Base-by-base conservation (phyloP, 2,888 invertebrate species). In the Epinotia nisella region DNA sequence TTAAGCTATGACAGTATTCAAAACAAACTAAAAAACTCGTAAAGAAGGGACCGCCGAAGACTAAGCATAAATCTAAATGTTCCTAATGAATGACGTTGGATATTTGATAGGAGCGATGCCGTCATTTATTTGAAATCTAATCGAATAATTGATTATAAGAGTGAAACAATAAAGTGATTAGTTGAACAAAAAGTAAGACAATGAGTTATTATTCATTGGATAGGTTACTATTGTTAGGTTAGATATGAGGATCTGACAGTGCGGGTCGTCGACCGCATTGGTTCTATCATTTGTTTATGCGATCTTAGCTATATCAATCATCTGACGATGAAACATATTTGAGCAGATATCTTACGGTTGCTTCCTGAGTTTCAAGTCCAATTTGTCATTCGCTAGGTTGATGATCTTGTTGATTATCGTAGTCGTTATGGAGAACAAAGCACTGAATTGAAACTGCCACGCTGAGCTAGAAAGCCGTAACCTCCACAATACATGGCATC, bases 111-210 rank as follows among this genome's bases (percentile, higher is more conserved):
- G 87, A 89, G 81, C 80, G 83, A 81, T 83, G 82, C 87, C 86
- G 90, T 87, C 90, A 85, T 89, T 89, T 90, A 90, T 90, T 87
- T 85, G 89, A 88, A 90, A 92, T 86, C 86, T 90, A 92, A 93
- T 90, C 90, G 91, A 92, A 88, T 93, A 93, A 93, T 93, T 93
- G 93, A 93, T 93, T 93, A 91, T 88, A 89, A 86, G 87, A 90
- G 85, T 85, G 85, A 89, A 93, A 93, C 93, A 93, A 93, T 93
- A 90, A 91, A 93, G 91, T 92, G 92, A 93, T 93, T 93, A 93
- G 92, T 91, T 88, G 82, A 87, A 93, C 90, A 91, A 92, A 92
- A 93, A 90, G 88, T 89, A 88, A 90, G 92, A 93, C 93, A 93
- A 93, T 92, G 92, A 93, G 85, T 90, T 92, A 93, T 93, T 92